These are phyloP conservation scores for Petrocephalus schoutedeni DNA, from an alignment of 2,797 vertebrate species.

Conservation along the genomic window DNA sequence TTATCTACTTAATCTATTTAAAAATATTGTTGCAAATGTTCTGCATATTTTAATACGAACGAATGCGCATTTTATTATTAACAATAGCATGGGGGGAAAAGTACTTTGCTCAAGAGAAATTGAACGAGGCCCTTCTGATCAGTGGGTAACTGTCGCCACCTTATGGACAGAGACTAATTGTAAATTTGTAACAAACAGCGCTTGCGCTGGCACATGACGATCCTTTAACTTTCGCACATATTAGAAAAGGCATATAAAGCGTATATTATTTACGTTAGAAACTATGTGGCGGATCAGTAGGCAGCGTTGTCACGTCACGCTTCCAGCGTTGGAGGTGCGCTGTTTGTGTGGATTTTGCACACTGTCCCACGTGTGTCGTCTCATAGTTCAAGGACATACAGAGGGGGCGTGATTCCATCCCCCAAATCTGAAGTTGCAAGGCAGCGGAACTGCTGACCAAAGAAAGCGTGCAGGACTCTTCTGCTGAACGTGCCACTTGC, in stretches of 20 bases:
- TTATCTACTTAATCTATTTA: not conserved
- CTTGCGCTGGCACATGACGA: not conserved
- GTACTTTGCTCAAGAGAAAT: not conserved
- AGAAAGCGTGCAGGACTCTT: not conserved
- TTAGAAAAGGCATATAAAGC: no score
- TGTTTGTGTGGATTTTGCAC: not conserved
- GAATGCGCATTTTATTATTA: not conserved
- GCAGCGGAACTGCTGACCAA: not conserved
- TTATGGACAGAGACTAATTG: constrained; percentile 11
- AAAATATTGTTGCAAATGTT: not conserved
- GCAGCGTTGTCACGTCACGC: not conserved
- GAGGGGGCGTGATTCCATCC: not conserved
- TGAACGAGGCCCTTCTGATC: not conserved
- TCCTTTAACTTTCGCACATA: not conserved
- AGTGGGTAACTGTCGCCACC: constrained; percentile 13
- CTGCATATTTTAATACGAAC: not conserved
- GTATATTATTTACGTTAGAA: not conserved
- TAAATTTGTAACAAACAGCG: not conserved
- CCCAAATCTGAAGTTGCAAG: not conserved
- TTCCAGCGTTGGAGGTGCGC: not conserved
- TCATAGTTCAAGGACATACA: not conserved
- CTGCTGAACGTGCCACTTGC: no score
- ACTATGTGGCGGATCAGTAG: not conserved
- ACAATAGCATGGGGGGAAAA: not conserved
- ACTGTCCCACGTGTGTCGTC: not conserved